Evolutionary conservation across 2,113 vertebrate genomes (phyloP).

Genomic region (Hucho hucho): DNA sequence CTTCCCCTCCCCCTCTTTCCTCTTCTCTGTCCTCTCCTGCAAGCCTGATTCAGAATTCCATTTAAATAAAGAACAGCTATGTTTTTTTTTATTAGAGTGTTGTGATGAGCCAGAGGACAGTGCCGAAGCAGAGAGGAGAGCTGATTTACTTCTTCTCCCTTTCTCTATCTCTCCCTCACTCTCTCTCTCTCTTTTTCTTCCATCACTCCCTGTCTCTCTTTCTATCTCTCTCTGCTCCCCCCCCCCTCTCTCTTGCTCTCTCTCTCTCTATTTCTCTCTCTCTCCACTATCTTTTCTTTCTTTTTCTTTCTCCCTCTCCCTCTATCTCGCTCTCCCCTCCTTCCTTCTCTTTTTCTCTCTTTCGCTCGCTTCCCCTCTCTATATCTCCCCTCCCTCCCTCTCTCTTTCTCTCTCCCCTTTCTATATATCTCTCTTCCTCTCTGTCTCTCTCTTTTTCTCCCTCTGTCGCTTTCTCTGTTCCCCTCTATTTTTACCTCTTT

Average conservation of each 20-base stretch:
- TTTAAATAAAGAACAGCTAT: constrained; percentile 72
- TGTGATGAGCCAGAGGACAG: constrained; percentile 61
- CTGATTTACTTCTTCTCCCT: constrained; percentile 55
- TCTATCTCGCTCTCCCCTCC: too few relatives aligned
- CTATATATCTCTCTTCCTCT: constrained; percentile 16
- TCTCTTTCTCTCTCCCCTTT: too few relatives aligned
- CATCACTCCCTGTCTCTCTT: not conserved
- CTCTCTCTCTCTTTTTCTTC: constrained; percentile 22
- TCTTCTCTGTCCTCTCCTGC: not conserved
- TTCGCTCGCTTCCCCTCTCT: too few relatives aligned
- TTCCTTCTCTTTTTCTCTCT: too few relatives aligned
- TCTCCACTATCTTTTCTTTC: not conserved
- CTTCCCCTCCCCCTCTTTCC: not conserved
- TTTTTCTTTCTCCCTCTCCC: too few relatives aligned
- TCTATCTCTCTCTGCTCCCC: not conserved
- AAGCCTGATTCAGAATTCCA: constrained; percentile 69
- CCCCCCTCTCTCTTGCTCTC: constrained; percentile 12
- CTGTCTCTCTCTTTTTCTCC: constrained; percentile 9
- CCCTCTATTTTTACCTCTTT: not conserved
- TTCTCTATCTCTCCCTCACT: constrained; percentile 14
- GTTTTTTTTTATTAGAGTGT: constrained; percentile 73
- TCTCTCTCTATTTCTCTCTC: constrained; percentile 21
- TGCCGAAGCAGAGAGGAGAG: constrained; percentile 47
- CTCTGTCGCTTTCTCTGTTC: constrained; percentile 23
- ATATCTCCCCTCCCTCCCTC: too few relatives aligned